phyloP scores from a whole-genome alignment of 2,113 vertebrate genomes.

The Myotis yumanensis region DNA sequence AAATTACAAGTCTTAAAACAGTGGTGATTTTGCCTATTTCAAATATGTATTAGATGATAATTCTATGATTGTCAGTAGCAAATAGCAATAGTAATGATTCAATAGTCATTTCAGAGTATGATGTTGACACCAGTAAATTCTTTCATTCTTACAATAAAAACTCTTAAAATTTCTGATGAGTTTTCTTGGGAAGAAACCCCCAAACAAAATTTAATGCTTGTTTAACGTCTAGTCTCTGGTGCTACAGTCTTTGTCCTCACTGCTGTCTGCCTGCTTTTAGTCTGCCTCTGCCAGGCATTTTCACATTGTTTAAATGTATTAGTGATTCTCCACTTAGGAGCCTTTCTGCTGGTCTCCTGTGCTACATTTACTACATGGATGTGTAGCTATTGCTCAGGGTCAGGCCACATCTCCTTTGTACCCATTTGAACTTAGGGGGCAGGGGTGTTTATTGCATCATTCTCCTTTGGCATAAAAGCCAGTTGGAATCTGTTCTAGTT shows the following conservation, averaged over 20 bases:
- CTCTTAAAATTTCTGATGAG: neutral
- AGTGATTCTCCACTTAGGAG: neutral
- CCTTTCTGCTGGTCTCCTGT: neutral
- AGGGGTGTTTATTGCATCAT: neutral
- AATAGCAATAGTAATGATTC: neutral
- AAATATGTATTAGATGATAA: neutral
- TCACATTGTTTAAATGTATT: neutral
- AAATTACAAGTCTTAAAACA: neutral
- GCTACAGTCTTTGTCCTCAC: neutral
- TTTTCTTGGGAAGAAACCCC: neutral
- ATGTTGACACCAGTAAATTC: neutral
- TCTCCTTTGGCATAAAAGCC: neutral
- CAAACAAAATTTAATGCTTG: neutral
- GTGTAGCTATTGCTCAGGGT: neutral
- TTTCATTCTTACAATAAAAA: conserved; percentile 2
- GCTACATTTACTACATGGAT: neutral
- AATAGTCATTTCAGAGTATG: neutral
- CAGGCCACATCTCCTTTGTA: neutral
- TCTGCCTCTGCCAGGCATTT: neutral
- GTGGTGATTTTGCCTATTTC: neutral
- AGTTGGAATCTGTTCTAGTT: neutral
- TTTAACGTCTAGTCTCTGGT: neutral
- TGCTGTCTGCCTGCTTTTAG: neutral
- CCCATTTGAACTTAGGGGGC: neutral
- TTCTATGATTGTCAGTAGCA: neutral